Percentiles rank a stretch among this genome's conserved stretches.
These are phyloP conservation scores for Hymenochirus boettgeri DNA, from an alignment of 2,113 vertebrate species.

Conservation along the genomic window DNA sequence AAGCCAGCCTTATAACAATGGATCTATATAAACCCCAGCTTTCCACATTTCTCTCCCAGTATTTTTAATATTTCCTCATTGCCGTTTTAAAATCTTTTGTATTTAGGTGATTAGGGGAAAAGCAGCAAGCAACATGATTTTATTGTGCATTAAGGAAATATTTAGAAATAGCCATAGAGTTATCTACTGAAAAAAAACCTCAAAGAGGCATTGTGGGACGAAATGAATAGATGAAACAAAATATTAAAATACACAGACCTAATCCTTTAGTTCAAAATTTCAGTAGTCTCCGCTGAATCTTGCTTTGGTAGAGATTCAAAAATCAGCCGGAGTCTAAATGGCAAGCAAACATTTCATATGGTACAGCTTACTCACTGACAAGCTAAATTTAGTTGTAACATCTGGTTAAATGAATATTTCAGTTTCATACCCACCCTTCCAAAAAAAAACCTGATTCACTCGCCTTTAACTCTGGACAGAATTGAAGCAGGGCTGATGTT, in stretches of 20 bases:
- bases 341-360: constrained; percentile 21
- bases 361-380: constrained; percentile 23
- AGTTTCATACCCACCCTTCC: constrained; percentile 13
- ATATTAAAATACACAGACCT: neutral
- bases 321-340: neutral
- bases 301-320: neutral
- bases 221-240: neutral
- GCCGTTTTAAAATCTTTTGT: constrained; percentile 20
- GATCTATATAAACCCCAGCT: constrained; percentile 26
- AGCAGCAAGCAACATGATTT: constrained; percentile 17
- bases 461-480: constrained; percentile 7
- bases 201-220: neutral
- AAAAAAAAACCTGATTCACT: constrained; percentile 15
- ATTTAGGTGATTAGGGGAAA: constrained; percentile 1
- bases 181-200: neutral
- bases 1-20: constrained; percentile 21
- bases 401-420: constrained; percentile 24
- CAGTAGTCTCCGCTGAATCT: neutral
- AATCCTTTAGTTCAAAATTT: neutral
- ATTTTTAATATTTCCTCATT: constrained; percentile 22
- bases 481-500: neutral
- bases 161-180: neutral
- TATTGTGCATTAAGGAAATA: constrained; percentile 5
- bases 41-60: constrained; percentile 14
- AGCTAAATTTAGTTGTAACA: constrained; percentile 35